Base-by-base conservation (phyloP, 2,888 invertebrate genomes). In the Pantelozetes paolii region DNA sequence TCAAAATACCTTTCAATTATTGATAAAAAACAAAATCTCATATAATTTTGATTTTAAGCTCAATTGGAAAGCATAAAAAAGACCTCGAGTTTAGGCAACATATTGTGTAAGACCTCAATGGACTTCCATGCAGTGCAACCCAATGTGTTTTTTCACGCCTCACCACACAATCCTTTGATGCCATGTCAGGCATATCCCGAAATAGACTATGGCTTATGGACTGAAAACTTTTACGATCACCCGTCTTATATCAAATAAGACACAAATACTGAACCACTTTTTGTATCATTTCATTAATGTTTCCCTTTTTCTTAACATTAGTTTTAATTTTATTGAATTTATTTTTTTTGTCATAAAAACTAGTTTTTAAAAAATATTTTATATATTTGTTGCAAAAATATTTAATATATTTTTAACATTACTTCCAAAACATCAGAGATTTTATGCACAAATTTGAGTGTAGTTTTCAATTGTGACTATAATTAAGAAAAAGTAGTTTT, bases 51-150 rank as follows among this genome's bases (percentile, higher is more conserved):
- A 1, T 30, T 26, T 59, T 57, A 23, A 74, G 74, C 30, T 15
- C 74, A 74, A 74, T 48, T 74, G 57, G 71, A 74, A 13, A 71
- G 54, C 15, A 74, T 74, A 30, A 8, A 48, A 28, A 30, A 48
- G 70, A 26, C 54, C 1, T 20, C 62, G 2, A 45, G 26, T 48
- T 18, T 74, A 13, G 30, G 20, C 5, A 23, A n/a, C 20, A 20
- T 74, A 0, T 26, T 74, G 8, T 74, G 74, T 28, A 50, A 57
- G 26, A 71, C 74, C 13, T 50, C 40, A 11, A 26, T 15, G 8
- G 74, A 74, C 36, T 23, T 74, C 20, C 28, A 48, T 5, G 26
- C 70, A 11, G 40, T 70, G 32, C 74, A 70, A 20, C 28, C 23
- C 8, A 74, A 74, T 32, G 42, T 54, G 9, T 57, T 74, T 15